Evolutionary conservation across 1,140 invertebrate species (phyloP).

Genomic region (Neodiprion lecontei): DNA sequence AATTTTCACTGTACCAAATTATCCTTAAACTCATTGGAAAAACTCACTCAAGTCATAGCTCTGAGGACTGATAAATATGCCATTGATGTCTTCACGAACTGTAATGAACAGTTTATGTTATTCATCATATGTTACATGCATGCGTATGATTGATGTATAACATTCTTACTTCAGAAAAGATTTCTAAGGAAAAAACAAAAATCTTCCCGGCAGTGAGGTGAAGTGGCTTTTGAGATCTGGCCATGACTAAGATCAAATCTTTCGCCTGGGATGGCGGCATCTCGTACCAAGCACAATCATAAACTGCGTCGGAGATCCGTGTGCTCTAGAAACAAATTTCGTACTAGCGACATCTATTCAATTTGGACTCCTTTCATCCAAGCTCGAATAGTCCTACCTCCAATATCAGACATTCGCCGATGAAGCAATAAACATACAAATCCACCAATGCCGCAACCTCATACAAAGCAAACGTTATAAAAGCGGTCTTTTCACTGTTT

Average conservation of each 20-base stretch:
- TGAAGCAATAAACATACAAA: neutral
- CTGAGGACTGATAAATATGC: conserved; percentile 32
- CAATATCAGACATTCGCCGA: neutral
- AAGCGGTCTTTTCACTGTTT: neutral
- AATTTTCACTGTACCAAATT: neutral
- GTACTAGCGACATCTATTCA: neutral
- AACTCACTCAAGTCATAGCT: neutral
- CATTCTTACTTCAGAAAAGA: conserved; percentile 11
- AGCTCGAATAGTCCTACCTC: neutral
- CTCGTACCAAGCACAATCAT: conserved; percentile 19
- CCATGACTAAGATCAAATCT: conserved; percentile 22
- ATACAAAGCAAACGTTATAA: neutral
- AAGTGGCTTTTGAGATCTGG: conserved; percentile 10
- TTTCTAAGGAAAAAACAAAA: conserved; percentile 11
- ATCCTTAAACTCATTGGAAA: neutral
- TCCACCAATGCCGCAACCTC: neutral
- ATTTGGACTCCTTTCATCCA: neutral
- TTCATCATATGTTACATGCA: no score
- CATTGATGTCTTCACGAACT: conserved; percentile 36
- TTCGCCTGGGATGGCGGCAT: conserved; percentile 10
- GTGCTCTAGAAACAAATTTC: neutral
- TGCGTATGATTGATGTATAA: no score
- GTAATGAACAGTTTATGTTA: neutral
- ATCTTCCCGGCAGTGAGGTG: conserved; percentile 15
- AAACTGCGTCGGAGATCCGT: neutral